These are phyloP conservation scores for Caenorhabditis becei DNA, from an alignment of 2,888 invertebrate species.

Conservation along the genomic window DNA sequence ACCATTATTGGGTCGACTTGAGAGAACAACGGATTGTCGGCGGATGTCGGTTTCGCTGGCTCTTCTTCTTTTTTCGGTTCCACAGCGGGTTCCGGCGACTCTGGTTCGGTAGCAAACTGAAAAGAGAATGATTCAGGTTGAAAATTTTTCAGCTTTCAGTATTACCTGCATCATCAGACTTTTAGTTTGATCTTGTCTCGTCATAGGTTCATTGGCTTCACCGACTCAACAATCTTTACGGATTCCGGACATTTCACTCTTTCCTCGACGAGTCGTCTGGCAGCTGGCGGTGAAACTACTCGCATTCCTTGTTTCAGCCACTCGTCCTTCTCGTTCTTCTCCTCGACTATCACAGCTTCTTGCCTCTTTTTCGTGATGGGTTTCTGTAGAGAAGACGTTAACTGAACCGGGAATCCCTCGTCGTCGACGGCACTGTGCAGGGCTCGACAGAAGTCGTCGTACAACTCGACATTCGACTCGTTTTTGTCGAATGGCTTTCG, in stretches of 20 bases:
- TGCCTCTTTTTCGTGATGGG: background rate
- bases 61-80: background rate
- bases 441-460: constrained; percentile 62
- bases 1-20: constrained; percentile 73
- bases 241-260: background rate
- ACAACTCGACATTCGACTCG: constrained; percentile 43
- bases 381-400: constrained; percentile 59
- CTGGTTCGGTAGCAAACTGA: background rate
- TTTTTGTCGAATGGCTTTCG: constrained; percentile 16
- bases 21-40: constrained; percentile 53
- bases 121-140: background rate
- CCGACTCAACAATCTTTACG: background rate
- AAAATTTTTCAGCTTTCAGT: too few relatives aligned
- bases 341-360: too few relatives aligned
- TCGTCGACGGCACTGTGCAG: constrained; percentile 46
- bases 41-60: constrained; percentile 28
- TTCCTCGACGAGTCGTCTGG: background rate
- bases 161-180: constrained; percentile 39
- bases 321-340: background rate
- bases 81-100: background rate
- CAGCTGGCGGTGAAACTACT: constrained; percentile 37
- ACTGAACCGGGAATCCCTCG: constrained; percentile 34
- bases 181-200: constrained; percentile 7
- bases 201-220: background rate
- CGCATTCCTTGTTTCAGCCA: constrained; percentile 29